A percentile compares a stretch with the other conserved stretches of the same genome.
These are phyloP conservation scores for Zophobas morio DNA, from an alignment of 1,140 invertebrate species.

Conservation along the genomic window DNA sequence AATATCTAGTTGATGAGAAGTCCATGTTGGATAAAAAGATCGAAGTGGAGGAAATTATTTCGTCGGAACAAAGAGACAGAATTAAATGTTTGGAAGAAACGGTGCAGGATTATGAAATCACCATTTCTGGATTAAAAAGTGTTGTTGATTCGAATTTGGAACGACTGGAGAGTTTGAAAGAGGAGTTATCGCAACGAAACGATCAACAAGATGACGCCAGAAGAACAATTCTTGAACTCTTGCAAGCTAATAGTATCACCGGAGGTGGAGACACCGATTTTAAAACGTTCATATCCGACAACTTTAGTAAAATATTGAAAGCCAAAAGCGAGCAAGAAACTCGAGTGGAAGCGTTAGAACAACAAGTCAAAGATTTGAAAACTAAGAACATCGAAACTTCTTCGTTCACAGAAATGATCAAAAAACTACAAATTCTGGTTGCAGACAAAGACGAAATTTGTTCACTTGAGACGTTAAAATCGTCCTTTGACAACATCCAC, in stretches of 20 bases:
- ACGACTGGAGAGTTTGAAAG: slow-evolving; percentile 25
- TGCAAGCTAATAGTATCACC: slow-evolving; percentile 1
- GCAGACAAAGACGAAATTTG: slow-evolving; percentile 1
- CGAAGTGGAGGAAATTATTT: slow-evolving; percentile 7
- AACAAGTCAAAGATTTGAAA: slow-evolving; percentile 25
- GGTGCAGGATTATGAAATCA: slow-evolving; percentile 34
- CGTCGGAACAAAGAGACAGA: not conserved
- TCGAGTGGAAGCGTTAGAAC: not conserved
- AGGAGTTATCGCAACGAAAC: slow-evolving; percentile 1
- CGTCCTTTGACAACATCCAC: slow-evolving; percentile 22
- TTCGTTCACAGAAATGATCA: not conserved
- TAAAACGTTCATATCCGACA: slow-evolving; percentile 13
- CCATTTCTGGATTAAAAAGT: slow-evolving; percentile 34
- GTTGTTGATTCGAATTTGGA: slow-evolving; percentile 33
- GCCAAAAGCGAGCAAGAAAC: slow-evolving; percentile 11
- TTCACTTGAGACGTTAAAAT: not conserved
- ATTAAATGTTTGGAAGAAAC: slow-evolving; percentile 32
- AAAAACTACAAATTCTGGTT: slow-evolving; percentile 7
- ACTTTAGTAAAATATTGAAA: not conserved
- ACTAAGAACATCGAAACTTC: slow-evolving; percentile 3
- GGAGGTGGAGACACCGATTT: slow-evolving; percentile 7
- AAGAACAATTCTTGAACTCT: slow-evolving; percentile 10
- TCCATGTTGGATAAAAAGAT: slow-evolving; percentile 1
- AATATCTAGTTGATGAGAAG: slow-evolving; percentile 5
- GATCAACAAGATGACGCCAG: slow-evolving; percentile 1